Percentiles rank a stretch among this genome's conserved stretches.
phyloP scores from a whole-genome alignment of 1,140 invertebrate species.

The Caenorhabditis remanei region DNA sequence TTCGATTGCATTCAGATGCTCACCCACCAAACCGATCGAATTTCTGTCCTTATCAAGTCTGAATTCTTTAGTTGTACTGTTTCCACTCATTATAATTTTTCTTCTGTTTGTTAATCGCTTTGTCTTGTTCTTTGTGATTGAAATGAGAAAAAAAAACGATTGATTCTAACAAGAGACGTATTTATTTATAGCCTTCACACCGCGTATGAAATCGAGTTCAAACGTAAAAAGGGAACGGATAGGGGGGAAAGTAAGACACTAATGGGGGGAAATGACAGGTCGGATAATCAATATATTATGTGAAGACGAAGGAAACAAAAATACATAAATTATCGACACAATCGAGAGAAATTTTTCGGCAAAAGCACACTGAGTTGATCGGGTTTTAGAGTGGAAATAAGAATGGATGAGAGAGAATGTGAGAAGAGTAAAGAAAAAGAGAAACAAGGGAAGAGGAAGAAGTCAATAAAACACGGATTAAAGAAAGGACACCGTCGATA shows the following conservation, averaged over 20 bases:
- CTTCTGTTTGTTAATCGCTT: neutral
- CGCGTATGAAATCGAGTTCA: conserved; percentile 56
- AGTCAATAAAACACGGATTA: neutral
- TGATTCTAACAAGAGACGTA: conserved; percentile 33
- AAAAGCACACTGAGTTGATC: conserved; percentile 56
- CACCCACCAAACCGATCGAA: too few relatives aligned
- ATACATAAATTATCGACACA: conserved; percentile 56
- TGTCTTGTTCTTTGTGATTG: neutral
- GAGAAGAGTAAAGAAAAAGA: neutral
- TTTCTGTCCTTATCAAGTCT: too few relatives aligned
- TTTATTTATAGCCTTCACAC: conserved; percentile 56
- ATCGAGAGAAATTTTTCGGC: conserved; percentile 12
- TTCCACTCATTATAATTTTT: neutral
- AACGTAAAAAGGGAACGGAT: conserved; percentile 33
- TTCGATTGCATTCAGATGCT: too few relatives aligned
- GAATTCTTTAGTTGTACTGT: neutral
- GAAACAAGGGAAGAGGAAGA: neutral
- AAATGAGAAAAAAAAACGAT: neutral
- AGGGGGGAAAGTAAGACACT: conserved; percentile 33
- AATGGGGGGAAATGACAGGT: neutral
- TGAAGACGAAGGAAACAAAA: conserved; percentile 21
- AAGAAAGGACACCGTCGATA: conserved; percentile 47
- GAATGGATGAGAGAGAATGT: conserved; percentile 22
- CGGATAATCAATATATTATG: conserved; percentile 47
- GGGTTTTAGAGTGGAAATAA: conserved; percentile 25